Evolutionary conservation across 2,888 invertebrate species (phyloP), one percentile per base, ranked within the genome.

Genomic region (Dryomyza anilis): DNA sequence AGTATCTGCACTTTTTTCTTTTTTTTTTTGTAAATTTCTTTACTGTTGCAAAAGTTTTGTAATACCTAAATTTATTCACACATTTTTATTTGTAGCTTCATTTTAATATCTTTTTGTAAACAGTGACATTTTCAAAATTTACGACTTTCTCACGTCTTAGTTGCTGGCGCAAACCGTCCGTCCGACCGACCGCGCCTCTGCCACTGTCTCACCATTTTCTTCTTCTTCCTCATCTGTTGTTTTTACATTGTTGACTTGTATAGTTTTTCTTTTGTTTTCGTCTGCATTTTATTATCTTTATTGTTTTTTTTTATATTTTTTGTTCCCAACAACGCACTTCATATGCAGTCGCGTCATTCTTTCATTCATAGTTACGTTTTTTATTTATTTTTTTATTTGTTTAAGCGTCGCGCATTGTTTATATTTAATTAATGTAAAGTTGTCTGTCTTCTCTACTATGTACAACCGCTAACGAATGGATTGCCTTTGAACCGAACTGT

Each of bases 141-240:
- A 70, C 64, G 67, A 67, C 64, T 66, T 68, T 70, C 70, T 70
- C 70, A 70, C 70, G 70, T 66, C 25, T 53, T 53, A 61, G 53
- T 50, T 14, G n/a, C 25, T n/a, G 19, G 43, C n/a, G 16, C 16
- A 19, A 21, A 25, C 50, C 27, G 25, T 14, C 27, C 50, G n/a
- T 50, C 14, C 25, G 21, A 21, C 8, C 19, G 8, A 6, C 25
- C 10, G 25, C n/a, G 23, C 3, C n/a, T 25, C n/a, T 14, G 10
- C 7, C 2, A 39, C 21, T 23, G 8, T 48, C n/a, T 27, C 1
- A 2, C 8, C n/a, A 25, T 25, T n/a, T 12, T 27, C 50, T n/a
- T n/a, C 27, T 27, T n/a, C 45, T 45, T 8, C 50, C 12, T 14
- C 12, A 25, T 50, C 14, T 48, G 21, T 50, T 50, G 21, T 50